phyloP scores from a whole-genome alignment of 2,113 vertebrate species.

The Pseudorhombus dupliciocellatus region DNA sequence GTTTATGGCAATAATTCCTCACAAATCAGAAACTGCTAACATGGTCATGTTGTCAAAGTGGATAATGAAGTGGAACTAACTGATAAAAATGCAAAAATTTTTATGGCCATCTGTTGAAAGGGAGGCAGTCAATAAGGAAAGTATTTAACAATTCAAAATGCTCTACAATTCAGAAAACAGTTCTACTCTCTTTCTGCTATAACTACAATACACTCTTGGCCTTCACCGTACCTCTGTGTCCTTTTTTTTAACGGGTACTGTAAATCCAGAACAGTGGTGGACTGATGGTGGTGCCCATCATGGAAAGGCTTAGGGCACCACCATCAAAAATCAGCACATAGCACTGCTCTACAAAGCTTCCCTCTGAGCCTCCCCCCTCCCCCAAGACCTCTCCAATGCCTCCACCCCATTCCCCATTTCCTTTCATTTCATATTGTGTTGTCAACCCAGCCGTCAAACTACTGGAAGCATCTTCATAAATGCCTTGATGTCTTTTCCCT shows the following conservation, averaged over 20 bases:
- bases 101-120: neutral
- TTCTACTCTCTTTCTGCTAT: neutral
- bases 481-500: conserved; percentile 70
- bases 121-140: neutral
- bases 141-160: neutral
- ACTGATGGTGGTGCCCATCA: conserved; percentile 48
- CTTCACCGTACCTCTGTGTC: neutral
- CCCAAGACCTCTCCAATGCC: conserved; percentile 44
- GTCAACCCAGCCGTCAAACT: conserved; percentile 67
- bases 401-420: conserved; percentile 58
- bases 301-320: conserved; percentile 52
- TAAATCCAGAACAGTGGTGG: conserved; percentile 10
- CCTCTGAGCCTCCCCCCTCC: conserved; percentile 17
- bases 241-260: conserved; percentile 14
- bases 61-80: neutral
- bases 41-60: neutral
- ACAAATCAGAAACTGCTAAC: neutral
- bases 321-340: conserved; percentile 30
- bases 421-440: conserved; percentile 71
- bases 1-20: neutral
- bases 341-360: neutral
- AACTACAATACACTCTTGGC: conserved; percentile 14
- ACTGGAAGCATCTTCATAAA: conserved; percentile 71
- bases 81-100: neutral
- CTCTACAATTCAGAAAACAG: neutral